Conservation (phyloP, 1,140 invertebrate species). For the Bombus superbus region DNA sequence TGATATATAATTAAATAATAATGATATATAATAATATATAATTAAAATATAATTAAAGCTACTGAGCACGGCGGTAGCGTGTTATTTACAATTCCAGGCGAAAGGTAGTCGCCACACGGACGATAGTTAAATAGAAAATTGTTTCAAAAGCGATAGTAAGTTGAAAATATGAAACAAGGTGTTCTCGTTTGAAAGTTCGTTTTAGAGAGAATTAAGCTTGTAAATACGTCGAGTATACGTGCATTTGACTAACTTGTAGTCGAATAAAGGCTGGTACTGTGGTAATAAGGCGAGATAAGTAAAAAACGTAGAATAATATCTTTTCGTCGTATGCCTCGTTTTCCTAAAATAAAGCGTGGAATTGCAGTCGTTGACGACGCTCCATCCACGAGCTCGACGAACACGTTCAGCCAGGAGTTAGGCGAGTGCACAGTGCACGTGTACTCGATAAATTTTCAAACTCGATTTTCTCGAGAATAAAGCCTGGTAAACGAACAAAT, state of each 20-base stretch:
- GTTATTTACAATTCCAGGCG: too few species aligned
- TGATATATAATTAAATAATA: too few species aligned
- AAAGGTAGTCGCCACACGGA: too few species aligned
- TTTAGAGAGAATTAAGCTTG: not conserved
- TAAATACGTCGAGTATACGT: not conserved
- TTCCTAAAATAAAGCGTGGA: not conserved
- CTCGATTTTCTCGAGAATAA: not conserved
- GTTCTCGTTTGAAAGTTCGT: not conserved
- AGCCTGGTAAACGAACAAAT: not conserved
- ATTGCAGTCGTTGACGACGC: not conserved
- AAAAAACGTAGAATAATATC: not conserved
- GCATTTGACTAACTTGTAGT: not conserved
- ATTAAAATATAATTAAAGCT: too few species aligned
- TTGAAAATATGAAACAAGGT: not conserved
- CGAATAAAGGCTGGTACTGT: not conserved
- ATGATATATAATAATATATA: too few species aligned
- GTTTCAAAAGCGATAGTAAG: not conserved
- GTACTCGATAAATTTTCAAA: not conserved
- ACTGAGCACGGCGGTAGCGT: too few species aligned
- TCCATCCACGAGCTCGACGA: not conserved
- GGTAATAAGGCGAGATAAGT: not conserved
- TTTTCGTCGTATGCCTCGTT: not conserved
- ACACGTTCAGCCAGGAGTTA: not conserved
- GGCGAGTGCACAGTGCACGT: not conserved
- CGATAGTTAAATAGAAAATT: not conserved